Conservation (phyloP, 2,888 invertebrate species). For the Eupithecia centaureata region DNA sequence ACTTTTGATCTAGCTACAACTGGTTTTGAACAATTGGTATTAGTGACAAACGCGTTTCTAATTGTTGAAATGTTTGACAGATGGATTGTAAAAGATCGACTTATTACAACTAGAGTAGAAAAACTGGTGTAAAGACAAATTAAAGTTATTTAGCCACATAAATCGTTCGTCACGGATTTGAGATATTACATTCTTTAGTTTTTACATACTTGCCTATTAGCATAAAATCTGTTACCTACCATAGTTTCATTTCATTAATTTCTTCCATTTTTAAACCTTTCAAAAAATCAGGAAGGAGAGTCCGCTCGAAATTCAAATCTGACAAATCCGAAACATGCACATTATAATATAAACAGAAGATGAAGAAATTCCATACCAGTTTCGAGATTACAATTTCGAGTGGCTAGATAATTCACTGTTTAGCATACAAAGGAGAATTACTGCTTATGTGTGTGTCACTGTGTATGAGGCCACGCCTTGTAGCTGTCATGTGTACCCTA, state of each 20-base stretch:
- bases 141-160: not conserved
- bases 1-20: conserved; percentile 30
- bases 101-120: not conserved
- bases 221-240: not conserved
- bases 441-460: conserved; percentile 77
- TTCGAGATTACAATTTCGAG: conserved; percentile 82
- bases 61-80: conserved; percentile 44
- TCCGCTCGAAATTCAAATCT: conserved; percentile 35
- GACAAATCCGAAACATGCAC: conserved; percentile 39
- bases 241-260: not conserved
- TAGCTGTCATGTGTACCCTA: conserved; percentile 81
- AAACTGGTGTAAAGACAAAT: not conserved
- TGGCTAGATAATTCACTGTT: conserved; percentile 81
- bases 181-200: not conserved
- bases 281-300: conserved; percentile 11
- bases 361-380: conserved; percentile 82
- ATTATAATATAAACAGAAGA: conserved; percentile 67
- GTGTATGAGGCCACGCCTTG: conserved; percentile 78
- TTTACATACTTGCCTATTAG: not conserved
- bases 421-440: conserved; percentile 84
- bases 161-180: not conserved
- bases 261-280: not conserved
- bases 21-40: conserved; percentile 43
- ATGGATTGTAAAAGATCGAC: conserved; percentile 25
- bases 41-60: conserved; percentile 44